Evolutionary conservation across 2,113 vertebrate species (phyloP), one percentile per base, ranked within the genome.

Genomic region (Hassar affinis): DNA sequence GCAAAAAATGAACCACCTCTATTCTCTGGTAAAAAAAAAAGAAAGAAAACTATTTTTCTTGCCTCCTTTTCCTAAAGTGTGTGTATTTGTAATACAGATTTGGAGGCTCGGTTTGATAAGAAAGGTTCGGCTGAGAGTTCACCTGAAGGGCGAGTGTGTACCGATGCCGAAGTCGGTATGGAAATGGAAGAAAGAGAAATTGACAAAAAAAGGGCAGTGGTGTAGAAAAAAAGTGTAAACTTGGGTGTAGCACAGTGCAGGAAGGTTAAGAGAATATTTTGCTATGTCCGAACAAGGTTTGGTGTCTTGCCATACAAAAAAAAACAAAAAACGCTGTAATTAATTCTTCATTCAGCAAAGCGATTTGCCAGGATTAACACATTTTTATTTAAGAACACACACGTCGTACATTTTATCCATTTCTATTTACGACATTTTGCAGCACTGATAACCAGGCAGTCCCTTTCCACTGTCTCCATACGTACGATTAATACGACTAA

Each of bases 141-240:
- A 49, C 17, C 38, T 59, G 38, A 59, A 72, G 56, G 56, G n/a
- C 33, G 42, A 35, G 56, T 18, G 74, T 10, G 11, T 35, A 25
- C 42, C 25, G 42, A 49, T 62, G 15, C 6, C 1, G 30, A 35
- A 62, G 45, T 66, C 66, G 51, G 33, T 66, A 35, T 45, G 1
- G 78, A 49, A 47, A 52, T 66, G 47, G 51, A 35, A 52, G 62
- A 69, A n/a, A 38, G 62, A 42, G 49, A 54, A 56, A 81, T 69
- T 25, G n/a, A 54, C 18, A 17, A 27, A 47, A 8, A 61, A 49
- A 64, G 68, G 54, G 71, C 38, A 42, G 6, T 3, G 38, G 38
- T 42, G 2, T 42, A 42, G 38, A 42, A 42, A 42, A 6, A 30
- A 75, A 71, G 22, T 22, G 8, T 57, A 68, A 68, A 71, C 25